A percentile compares a stretch with the other conserved stretches of the same genome.
phyloP scores from a whole-genome alignment of 2,113 vertebrate genomes.

The Limnothrissa miodon region DNA sequence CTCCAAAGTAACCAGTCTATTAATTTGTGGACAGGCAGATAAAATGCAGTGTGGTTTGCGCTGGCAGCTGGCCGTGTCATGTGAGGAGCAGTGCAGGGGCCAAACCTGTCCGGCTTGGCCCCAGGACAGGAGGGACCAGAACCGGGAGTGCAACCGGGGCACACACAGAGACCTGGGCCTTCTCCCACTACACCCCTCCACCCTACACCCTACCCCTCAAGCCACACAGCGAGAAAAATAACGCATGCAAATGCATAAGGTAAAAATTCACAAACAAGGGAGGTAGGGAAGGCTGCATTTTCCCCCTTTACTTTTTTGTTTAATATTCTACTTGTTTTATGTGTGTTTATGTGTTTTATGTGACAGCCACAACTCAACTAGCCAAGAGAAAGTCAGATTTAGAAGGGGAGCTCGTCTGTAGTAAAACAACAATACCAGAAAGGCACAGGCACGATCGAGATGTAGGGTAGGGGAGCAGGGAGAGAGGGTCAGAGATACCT shows the following conservation, averaged over 20 bases:
- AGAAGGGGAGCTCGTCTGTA: conserved; percentile 55
- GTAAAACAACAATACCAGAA: conserved; percentile 49
- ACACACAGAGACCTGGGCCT: background rate
- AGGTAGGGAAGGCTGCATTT: background rate
- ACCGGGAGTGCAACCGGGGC: background rate
- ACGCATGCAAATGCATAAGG: conserved; percentile 40
- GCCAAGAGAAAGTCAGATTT: conserved; percentile 59
- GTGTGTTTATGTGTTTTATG: background rate
- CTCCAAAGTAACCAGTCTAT: conserved; percentile 36
- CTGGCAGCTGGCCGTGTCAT: conserved; percentile 28
- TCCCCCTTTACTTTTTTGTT: conserved; percentile 42
- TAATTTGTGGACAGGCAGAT: conserved; percentile 53
- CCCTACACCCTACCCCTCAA: background rate
- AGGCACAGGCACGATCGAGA: background rate
- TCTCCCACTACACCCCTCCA: background rate
- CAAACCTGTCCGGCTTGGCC: background rate
- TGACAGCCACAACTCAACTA: conserved; percentile 32
- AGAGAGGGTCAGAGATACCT: background rate
- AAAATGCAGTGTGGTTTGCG: conserved; percentile 40
- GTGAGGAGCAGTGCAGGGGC: background rate
- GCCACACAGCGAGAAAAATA: conserved; percentile 28
- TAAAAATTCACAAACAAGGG: background rate
- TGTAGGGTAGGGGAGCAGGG: background rate
- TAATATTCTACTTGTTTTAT: conserved; percentile 10
- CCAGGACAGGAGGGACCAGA: background rate